Evolutionary conservation across 2,888 invertebrate genomes (phyloP).

Genomic region (Sarcophaga caerulescens): DNA sequence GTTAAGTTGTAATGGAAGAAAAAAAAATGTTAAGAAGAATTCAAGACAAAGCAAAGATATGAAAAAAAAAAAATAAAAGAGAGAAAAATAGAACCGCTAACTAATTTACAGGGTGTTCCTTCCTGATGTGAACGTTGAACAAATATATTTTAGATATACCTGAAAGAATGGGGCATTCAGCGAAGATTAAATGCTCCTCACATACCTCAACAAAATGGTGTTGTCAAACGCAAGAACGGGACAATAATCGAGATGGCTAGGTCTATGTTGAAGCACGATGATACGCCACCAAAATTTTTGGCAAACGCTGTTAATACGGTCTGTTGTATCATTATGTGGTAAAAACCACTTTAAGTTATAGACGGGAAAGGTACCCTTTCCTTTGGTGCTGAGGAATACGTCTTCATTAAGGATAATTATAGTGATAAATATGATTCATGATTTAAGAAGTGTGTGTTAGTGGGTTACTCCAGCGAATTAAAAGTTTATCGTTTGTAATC

Average conservation of each 20-base stretch:
- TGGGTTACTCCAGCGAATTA: slow-evolving; percentile 36
- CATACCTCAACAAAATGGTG: too few relatives aligned
- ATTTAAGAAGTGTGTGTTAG: slow-evolving; percentile 34
- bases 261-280: too few relatives aligned
- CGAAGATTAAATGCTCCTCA: too few relatives aligned
- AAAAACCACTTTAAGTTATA: slow-evolving; percentile 38
- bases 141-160: slow-evolving; percentile 55
- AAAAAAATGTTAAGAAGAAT: too few relatives aligned
- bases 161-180: slow-evolving; percentile 58
- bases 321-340: neutral
- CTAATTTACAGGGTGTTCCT: too few relatives aligned
- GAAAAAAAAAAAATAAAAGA: too few relatives aligned
- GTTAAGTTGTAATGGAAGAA: too few relatives aligned
- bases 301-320: slow-evolving; percentile 54
- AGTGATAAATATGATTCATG: slow-evolving; percentile 48
- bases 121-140: too few relatives aligned
- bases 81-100: too few relatives aligned
- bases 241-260: too few relatives aligned
- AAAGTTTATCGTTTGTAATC: slow-evolving; percentile 49
- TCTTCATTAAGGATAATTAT: slow-evolving; percentile 29
- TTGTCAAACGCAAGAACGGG: too few relatives aligned
- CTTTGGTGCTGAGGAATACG: slow-evolving; percentile 38
- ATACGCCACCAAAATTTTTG: slow-evolving; percentile 32
- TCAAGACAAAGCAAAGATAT: too few relatives aligned
- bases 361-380: slow-evolving; percentile 27